Percentiles rank a stretch among this genome's conserved stretches.
Conservation (phyloP, 2,797 vertebrate genomes). For the Sandelia bainsii region DNA sequence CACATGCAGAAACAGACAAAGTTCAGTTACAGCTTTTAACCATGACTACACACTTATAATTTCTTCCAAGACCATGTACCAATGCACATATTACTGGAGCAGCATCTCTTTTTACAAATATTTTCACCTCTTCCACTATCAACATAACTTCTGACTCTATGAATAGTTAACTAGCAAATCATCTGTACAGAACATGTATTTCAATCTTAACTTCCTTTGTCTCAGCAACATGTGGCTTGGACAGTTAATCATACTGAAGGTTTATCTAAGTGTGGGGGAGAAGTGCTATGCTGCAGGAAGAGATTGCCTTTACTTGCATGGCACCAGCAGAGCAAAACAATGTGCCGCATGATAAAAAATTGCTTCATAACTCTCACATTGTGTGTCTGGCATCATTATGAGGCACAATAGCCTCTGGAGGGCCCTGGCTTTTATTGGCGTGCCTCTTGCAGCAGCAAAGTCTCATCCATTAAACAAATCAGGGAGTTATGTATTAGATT, state of each 20-base stretch:
- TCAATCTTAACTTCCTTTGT: slow-evolving; percentile 56
- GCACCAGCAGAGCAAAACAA: slow-evolving; percentile 81
- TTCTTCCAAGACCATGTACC: neutral
- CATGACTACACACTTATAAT: neutral
- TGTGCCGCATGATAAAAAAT: slow-evolving; percentile 84
- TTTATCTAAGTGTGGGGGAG: slow-evolving; percentile 78
- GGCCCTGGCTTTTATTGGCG: slow-evolving; percentile 82
- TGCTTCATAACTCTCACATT: slow-evolving; percentile 85
- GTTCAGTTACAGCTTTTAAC: neutral
- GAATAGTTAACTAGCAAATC: slow-evolving; percentile 27
- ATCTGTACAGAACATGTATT: slow-evolving; percentile 41
- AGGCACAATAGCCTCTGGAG: slow-evolving; percentile 84
- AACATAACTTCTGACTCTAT: neutral
- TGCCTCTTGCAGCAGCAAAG: slow-evolving; percentile 81
- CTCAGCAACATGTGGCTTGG: slow-evolving; percentile 67
- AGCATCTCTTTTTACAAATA: neutral
- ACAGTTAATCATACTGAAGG: slow-evolving; percentile 76
- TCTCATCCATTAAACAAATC: slow-evolving; percentile 88
- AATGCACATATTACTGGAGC: neutral
- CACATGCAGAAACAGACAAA: neutral
- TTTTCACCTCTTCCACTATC: neutral
- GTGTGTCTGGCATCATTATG: slow-evolving; percentile 86
- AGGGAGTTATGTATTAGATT: slow-evolving; percentile 87
- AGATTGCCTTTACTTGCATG: slow-evolving; percentile 78
- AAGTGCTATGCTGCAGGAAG: slow-evolving; percentile 73